Conservation (phyloP, 2,797 vertebrate genomes). For the Mastacembelus armatus region DNA sequence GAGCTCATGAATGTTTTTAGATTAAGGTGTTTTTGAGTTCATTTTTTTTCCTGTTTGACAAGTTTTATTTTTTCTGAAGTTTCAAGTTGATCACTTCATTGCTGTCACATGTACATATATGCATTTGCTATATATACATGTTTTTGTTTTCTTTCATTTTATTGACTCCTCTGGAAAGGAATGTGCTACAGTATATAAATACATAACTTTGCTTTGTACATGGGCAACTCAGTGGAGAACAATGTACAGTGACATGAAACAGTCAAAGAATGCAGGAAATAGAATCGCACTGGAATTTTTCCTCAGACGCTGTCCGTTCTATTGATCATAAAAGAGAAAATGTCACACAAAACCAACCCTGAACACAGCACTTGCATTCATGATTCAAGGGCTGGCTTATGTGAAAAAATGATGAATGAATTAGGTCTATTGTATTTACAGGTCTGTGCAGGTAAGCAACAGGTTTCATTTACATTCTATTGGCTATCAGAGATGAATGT, state of each 20-base stretch:
- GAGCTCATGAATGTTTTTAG: too few relatives aligned
- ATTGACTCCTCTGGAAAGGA: too few relatives aligned
- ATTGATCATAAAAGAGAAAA: not conserved
- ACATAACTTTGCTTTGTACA: not conserved
- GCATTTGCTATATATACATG: too few relatives aligned
- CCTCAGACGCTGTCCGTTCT: not conserved
- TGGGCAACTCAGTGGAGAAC: conserved; percentile 9
- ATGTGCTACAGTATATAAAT: too few relatives aligned
- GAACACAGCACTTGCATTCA: conserved; percentile 7
- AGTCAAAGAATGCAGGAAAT: conserved; percentile 49
- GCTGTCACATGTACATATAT: too few relatives aligned
- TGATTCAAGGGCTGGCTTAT: conserved; percentile 16
- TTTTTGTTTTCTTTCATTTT: too few relatives aligned
- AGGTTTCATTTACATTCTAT: conserved; percentile 55
- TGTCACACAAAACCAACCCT: not conserved
- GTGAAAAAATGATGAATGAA: conserved; percentile 30
- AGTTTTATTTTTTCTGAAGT: too few relatives aligned
- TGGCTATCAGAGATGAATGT: conserved; percentile 43
- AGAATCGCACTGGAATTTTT: not conserved
- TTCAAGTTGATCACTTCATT: too few relatives aligned
- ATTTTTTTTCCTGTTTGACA: too few relatives aligned
- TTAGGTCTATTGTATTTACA: conserved; percentile 51
- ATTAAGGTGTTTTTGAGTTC: too few relatives aligned
- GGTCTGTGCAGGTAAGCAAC: conserved; percentile 47
- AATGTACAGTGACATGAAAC: conserved; percentile 13